Base-by-base conservation (phyloP, 1,140 invertebrate genomes). In the Drosophila ercepeae region DNA sequence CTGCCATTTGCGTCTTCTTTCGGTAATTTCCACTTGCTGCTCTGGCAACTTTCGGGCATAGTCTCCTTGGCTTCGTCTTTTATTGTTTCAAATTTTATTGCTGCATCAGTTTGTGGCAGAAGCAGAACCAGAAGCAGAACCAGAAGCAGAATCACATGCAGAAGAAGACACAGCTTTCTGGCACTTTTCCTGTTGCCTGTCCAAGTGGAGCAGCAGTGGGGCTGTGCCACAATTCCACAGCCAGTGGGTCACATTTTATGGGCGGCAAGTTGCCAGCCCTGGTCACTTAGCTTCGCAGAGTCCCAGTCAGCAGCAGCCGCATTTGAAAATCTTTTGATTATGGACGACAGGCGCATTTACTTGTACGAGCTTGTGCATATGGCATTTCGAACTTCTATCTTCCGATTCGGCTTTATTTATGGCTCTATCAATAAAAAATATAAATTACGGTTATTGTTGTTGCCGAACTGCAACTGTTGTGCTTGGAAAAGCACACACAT, bases 61-160 rank as follows among this genome's bases (percentile, higher is more conserved):
- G 76, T 55, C 61, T 58, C 39, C 52, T 46, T 71, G 78, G 70
- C 42, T 68, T 36, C 73, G 44, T 74, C 73, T 52, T 83, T 88
- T 88, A 88, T 88, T 88, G 82, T 88, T 88, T 88, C 65, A 88
- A 75, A 84, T 84, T 86, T 88, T 88, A 88, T 88, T 88, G 82
- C 82, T 78, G 77, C 82, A 88, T 86, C 82, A 86, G 78, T 86
- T 81, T 78, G 82, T 75, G 82, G 63, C 77, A 74, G 61, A 69
- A 72, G 50, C 63, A 76, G 27, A 65, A 49, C 44, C 73, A 53
- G 45, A 52, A 59, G 55, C 27, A 60, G 51, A 53, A 36, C 13
- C 16, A 32, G 36, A 50, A 54, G 50, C 21, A 50, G 29, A 44
- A 11, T 19, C 18, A 29, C 25, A 11, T 7, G 13, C 45, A 21